A percentile compares a stretch with the other conserved stretches of the same genome.
Evolutionary conservation across 2,113 vertebrate genomes (phyloP).

Genomic region (Triplophysa tibetana): DNA sequence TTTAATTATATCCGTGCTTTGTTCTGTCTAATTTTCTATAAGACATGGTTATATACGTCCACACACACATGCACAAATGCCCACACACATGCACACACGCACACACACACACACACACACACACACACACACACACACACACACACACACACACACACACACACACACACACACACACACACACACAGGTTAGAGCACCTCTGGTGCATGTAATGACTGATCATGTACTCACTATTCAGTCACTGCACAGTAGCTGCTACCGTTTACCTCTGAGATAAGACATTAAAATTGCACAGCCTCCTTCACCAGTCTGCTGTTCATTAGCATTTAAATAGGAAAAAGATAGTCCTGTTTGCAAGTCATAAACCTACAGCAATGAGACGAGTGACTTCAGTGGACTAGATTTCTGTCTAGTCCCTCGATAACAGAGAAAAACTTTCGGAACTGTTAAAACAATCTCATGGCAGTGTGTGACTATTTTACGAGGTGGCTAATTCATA

Average conservation of each 20-base stretch:
- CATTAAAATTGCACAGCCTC: constrained; percentile 74
- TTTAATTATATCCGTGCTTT: background rate
- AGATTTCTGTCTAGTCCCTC: background rate
- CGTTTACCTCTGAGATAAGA: constrained; percentile 68
- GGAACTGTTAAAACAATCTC: background rate
- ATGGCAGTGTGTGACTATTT: too few relatives aligned
- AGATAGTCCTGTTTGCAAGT: constrained; percentile 69
- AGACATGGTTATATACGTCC: constrained; percentile 6
- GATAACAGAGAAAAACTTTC: constrained; percentile 24
- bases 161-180: constrained; percentile 39
- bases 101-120: constrained; percentile 42
- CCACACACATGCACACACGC: too few relatives aligned
- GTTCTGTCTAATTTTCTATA: constrained; percentile 1
- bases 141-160: too few relatives aligned
- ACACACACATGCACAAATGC: constrained; percentile 48
- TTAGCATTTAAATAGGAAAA: constrained; percentile 82
- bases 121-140: constrained; percentile 43
- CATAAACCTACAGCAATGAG: constrained; percentile 61
- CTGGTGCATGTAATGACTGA: constrained; percentile 71
- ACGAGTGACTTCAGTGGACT: constrained; percentile 59
- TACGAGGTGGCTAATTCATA: too few relatives aligned
- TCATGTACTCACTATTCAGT: constrained; percentile 63
- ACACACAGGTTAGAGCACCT: constrained; percentile 55
- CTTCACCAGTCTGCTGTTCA: constrained; percentile 63
- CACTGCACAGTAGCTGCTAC: constrained; percentile 65